Conservation (phyloP, 2,888 invertebrate genomes). For the Selenia dentaria region DNA sequence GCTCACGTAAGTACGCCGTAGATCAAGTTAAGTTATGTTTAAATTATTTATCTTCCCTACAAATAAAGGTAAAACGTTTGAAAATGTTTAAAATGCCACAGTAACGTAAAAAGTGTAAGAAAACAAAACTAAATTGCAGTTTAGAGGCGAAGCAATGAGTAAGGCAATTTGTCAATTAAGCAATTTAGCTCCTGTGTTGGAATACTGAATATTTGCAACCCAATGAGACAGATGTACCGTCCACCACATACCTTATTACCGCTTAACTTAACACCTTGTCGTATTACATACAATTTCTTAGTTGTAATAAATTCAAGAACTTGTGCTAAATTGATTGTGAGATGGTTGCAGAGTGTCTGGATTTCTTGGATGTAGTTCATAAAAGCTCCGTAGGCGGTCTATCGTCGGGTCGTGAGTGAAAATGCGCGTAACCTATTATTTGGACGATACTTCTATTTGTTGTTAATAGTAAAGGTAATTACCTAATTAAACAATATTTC, state of each 20-base stretch:
- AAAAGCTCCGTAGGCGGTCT: constrained; percentile 38
- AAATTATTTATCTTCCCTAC: no score
- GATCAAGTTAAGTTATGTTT: no score
- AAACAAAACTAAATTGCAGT: constrained; percentile 15
- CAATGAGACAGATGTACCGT: constrained; percentile 31
- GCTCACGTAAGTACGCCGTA: no score
- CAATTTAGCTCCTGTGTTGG: constrained; percentile 34
- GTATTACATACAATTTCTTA: neutral
- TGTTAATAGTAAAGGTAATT: constrained; percentile 21
- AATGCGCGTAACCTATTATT: constrained; percentile 37
- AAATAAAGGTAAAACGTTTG: neutral
- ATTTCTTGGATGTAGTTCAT: neutral
- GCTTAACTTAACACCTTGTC: neutral
- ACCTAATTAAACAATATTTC: neutral
- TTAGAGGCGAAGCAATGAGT: constrained; percentile 16
- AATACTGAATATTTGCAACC: constrained; percentile 29
- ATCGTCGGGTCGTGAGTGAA: constrained; percentile 36
- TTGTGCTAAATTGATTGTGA: neutral
- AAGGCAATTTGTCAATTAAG: constrained; percentile 40
- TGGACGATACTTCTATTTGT: constrained; percentile 18
- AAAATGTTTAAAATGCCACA: neutral
- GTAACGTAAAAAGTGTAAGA: constrained; percentile 7
- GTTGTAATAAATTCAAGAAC: neutral
- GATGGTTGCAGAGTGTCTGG: neutral
- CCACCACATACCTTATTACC: neutral